Evolutionary conservation across 2,888 invertebrate species (phyloP).

Genomic region (Arge pagana): DNA sequence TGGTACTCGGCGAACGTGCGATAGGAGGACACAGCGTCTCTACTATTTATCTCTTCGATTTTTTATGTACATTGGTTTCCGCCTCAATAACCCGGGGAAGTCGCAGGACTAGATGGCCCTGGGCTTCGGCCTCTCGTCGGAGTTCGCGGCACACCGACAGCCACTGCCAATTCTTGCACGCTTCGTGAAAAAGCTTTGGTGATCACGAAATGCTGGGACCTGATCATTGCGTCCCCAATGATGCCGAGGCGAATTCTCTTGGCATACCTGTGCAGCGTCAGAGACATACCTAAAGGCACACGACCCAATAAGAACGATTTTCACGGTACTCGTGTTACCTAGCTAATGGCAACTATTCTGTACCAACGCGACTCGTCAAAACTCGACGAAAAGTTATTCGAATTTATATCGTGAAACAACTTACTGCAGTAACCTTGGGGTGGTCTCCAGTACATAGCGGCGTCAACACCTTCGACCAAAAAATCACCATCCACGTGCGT

Average conservation of each 20-base stretch:
- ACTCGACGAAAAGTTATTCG: background rate
- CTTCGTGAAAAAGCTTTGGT: constrained; percentile 48
- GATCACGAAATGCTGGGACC: constrained; percentile 64
- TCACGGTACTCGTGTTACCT: too few species aligned
- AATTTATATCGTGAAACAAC: constrained; percentile 43
- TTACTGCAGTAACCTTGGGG: constrained; percentile 78
- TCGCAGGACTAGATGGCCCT: constrained; percentile 39
- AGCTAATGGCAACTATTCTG: too few species aligned
- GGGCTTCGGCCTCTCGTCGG: constrained; percentile 44
- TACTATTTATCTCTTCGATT: too few species aligned
- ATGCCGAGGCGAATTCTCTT: constrained; percentile 69
- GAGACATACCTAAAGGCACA: constrained; percentile 67
- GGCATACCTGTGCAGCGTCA: constrained; percentile 72
- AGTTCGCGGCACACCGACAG: constrained; percentile 45
- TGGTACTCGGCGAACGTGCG: too few species aligned
- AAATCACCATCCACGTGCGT: constrained; percentile 64
- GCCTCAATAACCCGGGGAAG: constrained; percentile 44
- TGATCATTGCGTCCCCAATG: constrained; percentile 74
- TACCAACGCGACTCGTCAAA: background rate
- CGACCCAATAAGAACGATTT: too few species aligned
- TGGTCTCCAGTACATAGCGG: constrained; percentile 73
- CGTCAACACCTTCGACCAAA: constrained; percentile 69
- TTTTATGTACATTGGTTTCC: too few species aligned
- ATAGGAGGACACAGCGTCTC: too few species aligned
- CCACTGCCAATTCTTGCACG: constrained; percentile 43